These are phyloP conservation scores for Coptodon rendalli DNA, from an alignment of 2,113 vertebrate genomes.

Conservation along the genomic window DNA sequence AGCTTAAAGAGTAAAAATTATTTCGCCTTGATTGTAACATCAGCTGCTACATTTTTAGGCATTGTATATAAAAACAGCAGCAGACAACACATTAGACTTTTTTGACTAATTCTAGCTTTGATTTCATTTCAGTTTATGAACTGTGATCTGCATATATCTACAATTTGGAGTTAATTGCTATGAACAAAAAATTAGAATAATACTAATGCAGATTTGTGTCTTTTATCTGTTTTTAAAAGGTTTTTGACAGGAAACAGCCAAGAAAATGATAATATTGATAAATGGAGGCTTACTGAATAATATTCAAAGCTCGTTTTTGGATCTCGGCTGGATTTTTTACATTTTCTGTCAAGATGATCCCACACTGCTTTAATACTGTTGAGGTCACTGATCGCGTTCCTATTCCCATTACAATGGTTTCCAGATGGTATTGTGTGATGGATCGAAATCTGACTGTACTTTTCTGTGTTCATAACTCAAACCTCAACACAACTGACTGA, in stretches of 20 bases:
- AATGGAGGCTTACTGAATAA: background rate
- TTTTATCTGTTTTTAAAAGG: background rate
- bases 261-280: background rate
- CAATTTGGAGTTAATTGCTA: background rate
- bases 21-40: background rate
- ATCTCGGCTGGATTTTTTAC: background rate
- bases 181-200: background rate
- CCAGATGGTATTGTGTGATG: background rate
- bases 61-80: background rate
- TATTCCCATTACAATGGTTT: background rate
- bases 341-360: background rate
- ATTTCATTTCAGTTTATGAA: background rate
- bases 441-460: background rate
- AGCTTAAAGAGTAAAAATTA: background rate
- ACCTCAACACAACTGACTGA: background rate
- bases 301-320: background rate
- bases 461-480: background rate
- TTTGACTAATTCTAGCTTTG: background rate
- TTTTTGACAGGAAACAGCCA: background rate
- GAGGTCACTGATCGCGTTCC: background rate
- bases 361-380: background rate
- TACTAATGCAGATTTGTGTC: background rate
- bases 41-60: background rate
- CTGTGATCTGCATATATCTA: background rate
- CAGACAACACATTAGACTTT: background rate